Percentiles rank a stretch among this genome's conserved stretches.
phyloP scores from a whole-genome alignment of 2,888 invertebrate genomes.

The Synergus umbraculus region DNA sequence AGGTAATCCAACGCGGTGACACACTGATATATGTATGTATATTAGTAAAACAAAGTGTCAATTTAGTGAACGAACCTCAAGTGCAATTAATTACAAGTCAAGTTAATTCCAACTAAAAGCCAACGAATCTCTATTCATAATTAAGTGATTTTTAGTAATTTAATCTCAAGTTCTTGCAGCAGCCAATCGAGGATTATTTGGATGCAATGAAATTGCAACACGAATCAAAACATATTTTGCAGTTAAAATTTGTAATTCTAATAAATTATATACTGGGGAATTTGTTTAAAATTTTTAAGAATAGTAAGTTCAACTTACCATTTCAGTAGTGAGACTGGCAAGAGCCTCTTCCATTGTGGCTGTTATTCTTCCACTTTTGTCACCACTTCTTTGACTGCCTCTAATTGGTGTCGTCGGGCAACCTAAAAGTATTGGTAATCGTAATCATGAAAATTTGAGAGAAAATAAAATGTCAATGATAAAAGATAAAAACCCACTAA shows the following conservation, averaged over 20 bases:
- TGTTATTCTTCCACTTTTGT: slow-evolving; percentile 66
- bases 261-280: neutral
- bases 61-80: neutral
- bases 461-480: neutral
- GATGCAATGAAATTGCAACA: neutral
- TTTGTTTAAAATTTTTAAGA: neutral
- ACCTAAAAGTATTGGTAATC: slow-evolving; percentile 77
- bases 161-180: neutral
- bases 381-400: slow-evolving; percentile 68
- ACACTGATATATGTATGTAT: neutral
- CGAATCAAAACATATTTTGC: neutral
- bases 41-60: neutral
- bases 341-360: slow-evolving; percentile 85
- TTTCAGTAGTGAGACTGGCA: slow-evolving; percentile 90
- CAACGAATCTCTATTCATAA: neutral
- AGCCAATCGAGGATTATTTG: neutral
- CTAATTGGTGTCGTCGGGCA: slow-evolving; percentile 82
- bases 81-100: neutral
- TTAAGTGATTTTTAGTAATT: slow-evolving; percentile 12
- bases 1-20: neutral
- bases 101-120: neutral
- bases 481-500: slow-evolving; percentile 9
- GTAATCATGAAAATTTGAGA: slow-evolving; percentile 50
- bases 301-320: slow-evolving; percentile 82
- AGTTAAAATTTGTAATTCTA: neutral